Evolutionary conservation across 2,797 vertebrate species (phyloP).

Genomic region (Threskiornis aethiopicus): DNA sequence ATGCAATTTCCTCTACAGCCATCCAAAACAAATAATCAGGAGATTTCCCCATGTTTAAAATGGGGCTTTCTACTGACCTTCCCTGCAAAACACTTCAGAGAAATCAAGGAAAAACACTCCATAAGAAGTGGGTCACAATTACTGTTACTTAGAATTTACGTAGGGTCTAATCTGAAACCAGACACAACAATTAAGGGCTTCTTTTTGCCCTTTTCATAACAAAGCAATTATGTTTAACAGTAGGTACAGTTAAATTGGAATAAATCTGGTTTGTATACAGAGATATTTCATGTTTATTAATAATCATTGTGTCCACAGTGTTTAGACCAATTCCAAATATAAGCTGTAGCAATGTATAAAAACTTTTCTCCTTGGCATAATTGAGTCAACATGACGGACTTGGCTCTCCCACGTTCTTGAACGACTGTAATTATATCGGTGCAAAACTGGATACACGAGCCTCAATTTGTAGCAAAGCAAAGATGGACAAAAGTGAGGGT

Average conservation of each 20-base stretch:
- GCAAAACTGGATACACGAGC: not conserved
- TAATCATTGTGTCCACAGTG: not conserved
- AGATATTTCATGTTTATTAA: not conserved
- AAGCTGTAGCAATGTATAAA: not conserved
- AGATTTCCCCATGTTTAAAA: conserved; percentile 52
- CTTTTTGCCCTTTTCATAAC: not conserved
- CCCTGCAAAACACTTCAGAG: conserved; percentile 20
- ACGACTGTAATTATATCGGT: not conserved
- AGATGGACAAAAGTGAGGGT: not conserved
- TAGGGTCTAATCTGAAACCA: not conserved
- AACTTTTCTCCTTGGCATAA: not conserved
- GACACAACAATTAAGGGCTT: not conserved
- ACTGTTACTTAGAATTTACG: not conserved
- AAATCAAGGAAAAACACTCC: conserved; percentile 8
- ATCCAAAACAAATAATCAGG: conserved; percentile 63
- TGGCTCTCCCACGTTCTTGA: not conserved
- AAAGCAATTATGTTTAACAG: not conserved
- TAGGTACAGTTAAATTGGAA: not conserved
- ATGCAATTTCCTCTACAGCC: conserved; percentile 40
- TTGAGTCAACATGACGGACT: not conserved
- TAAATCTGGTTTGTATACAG: not conserved
- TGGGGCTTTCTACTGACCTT: conserved; percentile 44
- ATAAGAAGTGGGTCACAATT: conserved; percentile 2
- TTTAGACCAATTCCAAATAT: not conserved
- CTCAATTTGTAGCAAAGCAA: not conserved